Conservation (phyloP, 2,113 vertebrate species). For the Otolemur garnettii region DNA sequence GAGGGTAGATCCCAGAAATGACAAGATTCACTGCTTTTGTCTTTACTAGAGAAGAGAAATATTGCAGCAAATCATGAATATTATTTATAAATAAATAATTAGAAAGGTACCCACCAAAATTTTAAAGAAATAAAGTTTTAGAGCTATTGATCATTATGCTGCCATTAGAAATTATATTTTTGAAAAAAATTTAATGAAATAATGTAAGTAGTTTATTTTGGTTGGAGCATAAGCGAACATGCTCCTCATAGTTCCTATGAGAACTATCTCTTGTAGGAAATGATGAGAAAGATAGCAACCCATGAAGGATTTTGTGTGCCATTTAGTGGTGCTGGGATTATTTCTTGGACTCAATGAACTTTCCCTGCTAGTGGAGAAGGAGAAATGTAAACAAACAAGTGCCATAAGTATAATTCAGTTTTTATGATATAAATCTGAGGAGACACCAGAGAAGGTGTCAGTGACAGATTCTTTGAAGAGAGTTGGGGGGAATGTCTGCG, state of each 20-base stretch:
- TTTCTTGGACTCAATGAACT: background rate
- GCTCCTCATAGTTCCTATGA: too few relatives aligned
- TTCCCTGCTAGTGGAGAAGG: background rate
- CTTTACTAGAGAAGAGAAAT: slow-evolving; percentile 50
- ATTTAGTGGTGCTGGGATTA: background rate
- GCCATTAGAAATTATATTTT: slow-evolving; percentile 40
- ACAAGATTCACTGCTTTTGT: background rate
- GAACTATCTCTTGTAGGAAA: background rate
- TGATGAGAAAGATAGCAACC: background rate
- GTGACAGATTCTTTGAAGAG: background rate
- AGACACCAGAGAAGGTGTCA: background rate
- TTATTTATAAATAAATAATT: slow-evolving; percentile 37
- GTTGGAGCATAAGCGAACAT: background rate
- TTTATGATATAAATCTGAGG: background rate
- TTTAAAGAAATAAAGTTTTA: slow-evolving; percentile 25
- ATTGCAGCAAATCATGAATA: slow-evolving; percentile 19
- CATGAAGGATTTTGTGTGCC: background rate
- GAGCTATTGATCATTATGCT: background rate
- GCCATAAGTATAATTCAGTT: background rate
- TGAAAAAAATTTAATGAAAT: slow-evolving; percentile 52
- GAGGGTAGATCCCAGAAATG: background rate
- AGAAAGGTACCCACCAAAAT: background rate
- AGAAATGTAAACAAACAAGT: background rate
- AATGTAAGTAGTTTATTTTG: slow-evolving; percentile 30
- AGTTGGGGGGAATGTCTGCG: background rate